Evolutionary conservation across 1,140 invertebrate species (phyloP).

Genomic region (Lucilia sericata): DNA sequence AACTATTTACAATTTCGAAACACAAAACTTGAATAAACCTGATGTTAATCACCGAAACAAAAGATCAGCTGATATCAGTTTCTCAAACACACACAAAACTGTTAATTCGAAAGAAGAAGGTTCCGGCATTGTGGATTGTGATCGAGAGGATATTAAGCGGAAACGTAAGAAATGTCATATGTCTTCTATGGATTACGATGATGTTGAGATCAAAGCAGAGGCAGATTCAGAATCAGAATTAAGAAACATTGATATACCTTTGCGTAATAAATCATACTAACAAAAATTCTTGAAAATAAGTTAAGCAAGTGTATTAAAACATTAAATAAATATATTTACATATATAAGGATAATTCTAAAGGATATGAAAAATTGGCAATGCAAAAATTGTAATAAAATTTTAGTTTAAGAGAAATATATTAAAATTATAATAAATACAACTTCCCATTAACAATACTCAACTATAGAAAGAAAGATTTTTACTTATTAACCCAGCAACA

Average conservation of each 20-base stretch:
- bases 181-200: neutral
- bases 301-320: no score
- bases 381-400: no score
- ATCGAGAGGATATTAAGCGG: neutral
- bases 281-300: no score
- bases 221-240: neutral
- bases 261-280: neutral
- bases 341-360: no score
- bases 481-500: no score
- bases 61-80: neutral
- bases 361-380: no score
- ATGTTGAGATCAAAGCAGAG: neutral
- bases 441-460: no score
- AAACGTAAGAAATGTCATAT: neutral
- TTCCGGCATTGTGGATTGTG: neutral
- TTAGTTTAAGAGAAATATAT: no score
- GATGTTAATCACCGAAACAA: conserved; percentile 10
- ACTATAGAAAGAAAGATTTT: no score
- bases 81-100: neutral
- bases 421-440: no score
- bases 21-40: neutral
- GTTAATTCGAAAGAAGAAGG: neutral
- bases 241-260: neutral
- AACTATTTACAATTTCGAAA: neutral
- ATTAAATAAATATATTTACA: no score